Conservation (phyloP, 2,888 invertebrate species). For the Pasiphila rectangulata region DNA sequence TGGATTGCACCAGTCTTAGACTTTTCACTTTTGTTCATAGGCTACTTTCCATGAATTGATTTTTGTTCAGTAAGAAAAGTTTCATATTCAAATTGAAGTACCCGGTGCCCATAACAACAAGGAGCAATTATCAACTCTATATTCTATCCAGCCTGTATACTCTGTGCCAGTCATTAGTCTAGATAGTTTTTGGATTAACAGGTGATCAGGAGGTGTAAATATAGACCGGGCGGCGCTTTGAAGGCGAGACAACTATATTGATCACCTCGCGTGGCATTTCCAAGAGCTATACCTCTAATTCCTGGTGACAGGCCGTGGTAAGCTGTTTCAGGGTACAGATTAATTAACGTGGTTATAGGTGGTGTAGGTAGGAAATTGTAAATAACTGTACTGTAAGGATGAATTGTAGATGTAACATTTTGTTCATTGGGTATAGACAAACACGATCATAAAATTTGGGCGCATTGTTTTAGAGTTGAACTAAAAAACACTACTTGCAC, state of each 20-base stretch:
- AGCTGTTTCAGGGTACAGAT: background rate
- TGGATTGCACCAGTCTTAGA: too few species aligned
- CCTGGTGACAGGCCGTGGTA: conserved; percentile 14
- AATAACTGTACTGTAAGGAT: too few species aligned
- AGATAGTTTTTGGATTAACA: conserved; percentile 20
- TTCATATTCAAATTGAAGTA: too few species aligned
- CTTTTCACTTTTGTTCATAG: too few species aligned
- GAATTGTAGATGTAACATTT: too few species aligned
- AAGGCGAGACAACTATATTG: conserved; percentile 20
- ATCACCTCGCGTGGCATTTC: conserved; percentile 19
- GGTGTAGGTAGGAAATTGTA: background rate
- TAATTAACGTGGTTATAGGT: background rate
- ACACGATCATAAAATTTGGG: too few species aligned
- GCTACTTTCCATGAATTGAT: too few species aligned
- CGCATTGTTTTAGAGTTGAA: too few species aligned
- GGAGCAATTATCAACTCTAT: background rate
- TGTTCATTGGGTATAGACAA: too few species aligned
- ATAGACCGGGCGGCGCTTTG: conserved; percentile 17
- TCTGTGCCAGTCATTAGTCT: conserved; percentile 15
- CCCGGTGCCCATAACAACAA: background rate
- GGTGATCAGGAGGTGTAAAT: conserved; percentile 19
- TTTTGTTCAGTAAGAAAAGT: too few species aligned
- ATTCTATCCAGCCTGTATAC: background rate
- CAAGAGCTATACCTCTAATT: conserved; percentile 16
- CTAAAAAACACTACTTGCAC: too few species aligned